Evolutionary conservation across 2,888 invertebrate species (phyloP), one percentile per base, ranked within the genome.

Genomic region (Deilephila porcellus): DNA sequence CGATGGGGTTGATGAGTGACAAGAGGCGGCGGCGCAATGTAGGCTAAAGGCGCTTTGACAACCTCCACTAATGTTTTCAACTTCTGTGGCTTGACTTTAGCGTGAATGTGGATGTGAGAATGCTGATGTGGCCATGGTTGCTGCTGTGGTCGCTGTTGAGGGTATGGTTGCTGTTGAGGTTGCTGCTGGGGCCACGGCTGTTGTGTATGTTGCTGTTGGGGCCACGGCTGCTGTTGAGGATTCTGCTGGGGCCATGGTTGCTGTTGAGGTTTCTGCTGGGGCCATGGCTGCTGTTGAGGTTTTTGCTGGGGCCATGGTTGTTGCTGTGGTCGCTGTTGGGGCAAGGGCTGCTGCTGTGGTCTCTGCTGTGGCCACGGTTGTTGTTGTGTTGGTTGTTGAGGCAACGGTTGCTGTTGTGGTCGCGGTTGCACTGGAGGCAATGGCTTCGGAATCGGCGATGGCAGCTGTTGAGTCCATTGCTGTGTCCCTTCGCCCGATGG

Each of bases 11-110:
- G 85, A 29, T 83, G 82, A 79, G 84, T 77, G 74, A 85, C 79
- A 63, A 88, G 73, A 2, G 92, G 90, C 1, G 93, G 94, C 17
- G 93, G 94, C 20, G 91, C 90, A 17, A 94, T 93, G 74, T 94
- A 94, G 5, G 89, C 88, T 17, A 94, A 79, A 1, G 94, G 94
- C 11, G 93, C 93, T 7, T 90, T 91, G 19, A 92, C 92, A 0
- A 94, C 84, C 82, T 94, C 94, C 0, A 94, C 92, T 32, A 87
- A 84, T 4, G 94, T 94, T 78, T 86, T 93, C 32, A 92, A 76
- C 73, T 93, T 94, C 73, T 88, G 91, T 0, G 92, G 90, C 74
- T 70, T 59, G 7, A 20, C 60, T 20, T 71, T 73, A n/a, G 25
- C 63, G 20, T 70, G 62, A 4, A 60, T 71, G 5, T 77, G 76